These are phyloP conservation scores for Micropoecilia bifurca DNA, from an alignment of 2,797 vertebrate genomes.

Conservation along the genomic window DNA sequence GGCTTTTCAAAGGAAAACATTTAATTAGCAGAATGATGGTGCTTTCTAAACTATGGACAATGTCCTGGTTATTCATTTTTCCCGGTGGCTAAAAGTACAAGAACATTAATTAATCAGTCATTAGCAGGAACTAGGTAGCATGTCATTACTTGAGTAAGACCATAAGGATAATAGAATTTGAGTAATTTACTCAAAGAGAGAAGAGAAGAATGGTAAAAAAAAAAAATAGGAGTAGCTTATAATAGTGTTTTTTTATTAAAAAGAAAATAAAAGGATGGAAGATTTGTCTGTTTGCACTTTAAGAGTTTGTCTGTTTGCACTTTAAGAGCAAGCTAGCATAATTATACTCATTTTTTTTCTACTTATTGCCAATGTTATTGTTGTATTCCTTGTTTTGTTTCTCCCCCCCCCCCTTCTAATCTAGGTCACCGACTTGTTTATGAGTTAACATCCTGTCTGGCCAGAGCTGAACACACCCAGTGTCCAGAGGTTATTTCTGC, in stretches of 20 bases:
- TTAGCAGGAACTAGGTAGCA: conserved; percentile 57
- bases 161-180: conserved; percentile 21
- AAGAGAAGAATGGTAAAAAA: conserved; percentile 35
- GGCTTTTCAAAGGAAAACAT: conserved; percentile 41
- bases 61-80: conserved; percentile 51
- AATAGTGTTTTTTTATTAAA: not conserved
- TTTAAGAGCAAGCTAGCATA: not conserved
- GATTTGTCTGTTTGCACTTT: conserved; percentile 1
- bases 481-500: conserved; percentile 46
- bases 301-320: not conserved
- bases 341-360: not conserved
- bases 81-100: conserved; percentile 49
- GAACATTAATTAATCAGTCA: conserved; percentile 49
- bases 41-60: conserved; percentile 20
- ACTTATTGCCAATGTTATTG: conserved; percentile 9
- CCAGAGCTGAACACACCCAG: conserved; percentile 65
- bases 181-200: conserved; percentile 37
- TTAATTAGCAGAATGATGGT: conserved; percentile 34
- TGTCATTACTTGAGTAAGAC: conserved; percentile 38
- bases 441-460: conserved; percentile 59
- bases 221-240: conserved; percentile 19
- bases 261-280: conserved; percentile 19
- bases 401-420: conserved; percentile 14
- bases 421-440: conserved; percentile 47
- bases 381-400: conserved; percentile 24